A percentile compares a stretch with the other conserved stretches of the same genome.
Evolutionary conservation across 2,888 invertebrate species (phyloP).

Genomic region (Xestia ashworthii): DNA sequence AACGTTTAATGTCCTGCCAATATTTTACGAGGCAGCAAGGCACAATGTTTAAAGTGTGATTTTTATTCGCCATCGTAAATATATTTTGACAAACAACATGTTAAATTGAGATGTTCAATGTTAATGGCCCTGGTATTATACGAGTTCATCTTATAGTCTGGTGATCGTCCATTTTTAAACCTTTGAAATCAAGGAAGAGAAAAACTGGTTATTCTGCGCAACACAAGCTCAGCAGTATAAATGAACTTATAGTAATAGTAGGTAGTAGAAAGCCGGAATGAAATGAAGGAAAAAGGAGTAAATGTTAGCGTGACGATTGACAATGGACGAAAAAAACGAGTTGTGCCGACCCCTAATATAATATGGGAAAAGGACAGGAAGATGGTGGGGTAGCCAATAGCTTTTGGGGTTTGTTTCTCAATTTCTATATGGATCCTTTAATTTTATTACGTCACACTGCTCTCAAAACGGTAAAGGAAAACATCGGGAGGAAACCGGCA

Average conservation of each 20-base stretch:
- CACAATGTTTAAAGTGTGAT: conserved; percentile 38
- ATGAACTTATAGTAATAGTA: not conserved
- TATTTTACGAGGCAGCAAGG: conserved; percentile 49
- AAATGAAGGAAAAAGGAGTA: not conserved
- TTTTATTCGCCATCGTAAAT: conserved; percentile 60
- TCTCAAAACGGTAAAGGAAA: too few relatives aligned
- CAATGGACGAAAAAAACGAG: too few relatives aligned
- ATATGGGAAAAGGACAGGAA: too few relatives aligned
- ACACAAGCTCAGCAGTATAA: not conserved
- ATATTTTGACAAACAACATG: conserved; percentile 22
- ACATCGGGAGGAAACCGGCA: too few relatives aligned
- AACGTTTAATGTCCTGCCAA: conserved; percentile 32
- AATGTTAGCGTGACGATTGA: too few relatives aligned
- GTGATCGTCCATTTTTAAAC: not conserved
- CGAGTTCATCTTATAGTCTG: not conserved
- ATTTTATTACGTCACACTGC: not conserved
- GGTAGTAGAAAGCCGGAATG: not conserved
- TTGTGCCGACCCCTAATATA: too few relatives aligned
- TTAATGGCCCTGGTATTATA: not conserved
- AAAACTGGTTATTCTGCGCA: not conserved
- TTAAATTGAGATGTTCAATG: conserved; percentile 6
- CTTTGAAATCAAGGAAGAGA: not conserved
- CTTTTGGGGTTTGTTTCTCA: not conserved
- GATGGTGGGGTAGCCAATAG: too few relatives aligned
- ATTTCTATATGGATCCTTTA: not conserved